Evolutionary conservation across 2,113 vertebrate genomes (phyloP).

Genomic region (Thymallus thymallus): DNA sequence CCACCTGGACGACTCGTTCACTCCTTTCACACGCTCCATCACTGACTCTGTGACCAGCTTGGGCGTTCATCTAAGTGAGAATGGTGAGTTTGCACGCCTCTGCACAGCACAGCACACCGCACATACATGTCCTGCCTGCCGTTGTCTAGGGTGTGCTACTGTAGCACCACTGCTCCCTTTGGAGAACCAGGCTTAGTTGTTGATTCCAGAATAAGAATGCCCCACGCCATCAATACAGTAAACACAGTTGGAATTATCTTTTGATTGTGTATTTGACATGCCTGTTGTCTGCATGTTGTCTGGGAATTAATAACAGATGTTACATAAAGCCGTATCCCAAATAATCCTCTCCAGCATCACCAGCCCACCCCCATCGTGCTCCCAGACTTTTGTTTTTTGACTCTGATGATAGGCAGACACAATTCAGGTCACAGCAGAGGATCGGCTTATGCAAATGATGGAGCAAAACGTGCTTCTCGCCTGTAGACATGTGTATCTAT

Average conservation of each 20-base stretch:
- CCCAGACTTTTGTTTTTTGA: conserved; percentile 73
- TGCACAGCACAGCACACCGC: conserved; percentile 1
- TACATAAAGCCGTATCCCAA: conserved; percentile 58
- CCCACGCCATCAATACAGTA: background rate
- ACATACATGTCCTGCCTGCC: conserved; percentile 23
- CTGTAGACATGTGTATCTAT: conserved; percentile 38
- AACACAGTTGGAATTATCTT: conserved; percentile 44
- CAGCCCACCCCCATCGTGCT: conserved; percentile 53
- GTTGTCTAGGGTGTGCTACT: conserved; percentile 32
- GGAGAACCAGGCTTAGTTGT: conserved; percentile 20
- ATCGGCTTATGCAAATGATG: conserved; percentile 65
- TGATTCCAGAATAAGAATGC: conserved; percentile 48
- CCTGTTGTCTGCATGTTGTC: conserved; percentile 4
- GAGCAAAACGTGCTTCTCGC: conserved; percentile 56
- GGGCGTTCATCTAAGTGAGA: conserved; percentile 82
- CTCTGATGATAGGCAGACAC: conserved; percentile 71
- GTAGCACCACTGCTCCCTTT: conserved; percentile 24
- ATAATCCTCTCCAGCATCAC: conserved; percentile 64
- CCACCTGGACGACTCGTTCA: conserved; percentile 86
- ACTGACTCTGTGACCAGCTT: conserved; percentile 80
- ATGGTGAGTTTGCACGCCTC: conserved; percentile 77
- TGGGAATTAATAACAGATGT: conserved; percentile 60
- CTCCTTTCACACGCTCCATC: conserved; percentile 80
- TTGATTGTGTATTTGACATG: conserved; percentile 26
- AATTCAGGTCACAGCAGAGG: conserved; percentile 76